phyloP scores from a whole-genome alignment of 1,140 invertebrate genomes.

The Tetragonula clypearis region DNA sequence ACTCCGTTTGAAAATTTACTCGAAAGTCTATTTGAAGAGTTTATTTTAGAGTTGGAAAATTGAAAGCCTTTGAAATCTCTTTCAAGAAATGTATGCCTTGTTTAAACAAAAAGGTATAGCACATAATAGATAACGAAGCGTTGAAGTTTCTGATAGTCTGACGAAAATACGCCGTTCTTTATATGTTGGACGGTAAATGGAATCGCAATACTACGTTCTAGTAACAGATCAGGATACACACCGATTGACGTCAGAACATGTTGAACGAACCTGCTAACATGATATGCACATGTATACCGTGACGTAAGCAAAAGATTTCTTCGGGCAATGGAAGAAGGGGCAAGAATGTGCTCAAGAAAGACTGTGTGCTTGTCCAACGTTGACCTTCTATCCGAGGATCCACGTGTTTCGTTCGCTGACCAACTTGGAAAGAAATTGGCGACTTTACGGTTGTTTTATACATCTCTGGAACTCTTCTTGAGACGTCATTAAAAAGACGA shows the following conservation, averaged over 20 bases:
- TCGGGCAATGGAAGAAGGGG: not conserved
- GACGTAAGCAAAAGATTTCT: constrained; percentile 32
- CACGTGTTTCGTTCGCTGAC: not conserved
- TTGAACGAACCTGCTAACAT: not conserved
- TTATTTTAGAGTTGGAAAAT: not conserved
- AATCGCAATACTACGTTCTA: not conserved
- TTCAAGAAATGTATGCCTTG: not conserved
- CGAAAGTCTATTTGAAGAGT: not conserved
- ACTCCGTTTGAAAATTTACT: not conserved
- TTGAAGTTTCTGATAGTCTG: not conserved
- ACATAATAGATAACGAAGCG: not conserved
- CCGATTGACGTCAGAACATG: constrained; percentile 33
- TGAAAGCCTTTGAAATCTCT: too few relatives aligned
- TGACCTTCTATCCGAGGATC: constrained; percentile 20
- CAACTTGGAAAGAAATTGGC: not conserved
- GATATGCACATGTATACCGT: constrained; percentile 26
- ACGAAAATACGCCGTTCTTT: not conserved
- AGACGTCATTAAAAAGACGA: constrained; percentile 3
- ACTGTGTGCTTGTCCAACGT: not conserved
- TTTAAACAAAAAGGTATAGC: too few relatives aligned
- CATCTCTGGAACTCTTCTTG: constrained; percentile 1
- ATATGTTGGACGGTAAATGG: not conserved
- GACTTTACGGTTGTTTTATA: not conserved
- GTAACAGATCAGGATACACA: not conserved
- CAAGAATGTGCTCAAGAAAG: not conserved